Conservation (phyloP, 2,888 invertebrate species). For the Stomorhina lunata region DNA sequence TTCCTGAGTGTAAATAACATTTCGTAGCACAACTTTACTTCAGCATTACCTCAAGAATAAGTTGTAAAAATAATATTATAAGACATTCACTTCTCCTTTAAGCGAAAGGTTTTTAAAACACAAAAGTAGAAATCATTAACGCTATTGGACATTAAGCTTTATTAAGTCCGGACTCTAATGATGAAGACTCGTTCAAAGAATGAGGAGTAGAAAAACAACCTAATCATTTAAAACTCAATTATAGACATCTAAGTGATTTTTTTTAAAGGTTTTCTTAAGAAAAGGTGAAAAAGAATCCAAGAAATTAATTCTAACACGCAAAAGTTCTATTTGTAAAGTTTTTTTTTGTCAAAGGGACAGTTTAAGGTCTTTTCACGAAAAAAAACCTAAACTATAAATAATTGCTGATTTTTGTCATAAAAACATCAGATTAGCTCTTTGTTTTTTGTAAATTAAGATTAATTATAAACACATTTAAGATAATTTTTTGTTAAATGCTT, state of each 20-base stretch:
- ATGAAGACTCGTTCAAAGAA: conserved; percentile 1
- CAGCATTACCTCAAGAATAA: background rate
- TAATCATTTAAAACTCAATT: conserved; percentile 18
- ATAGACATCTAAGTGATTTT: background rate
- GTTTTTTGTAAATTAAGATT: background rate
- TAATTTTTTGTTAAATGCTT: background rate
- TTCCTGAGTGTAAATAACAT: background rate
- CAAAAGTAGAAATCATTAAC: background rate
- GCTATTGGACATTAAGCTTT: conserved; percentile 23
- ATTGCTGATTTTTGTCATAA: background rate
- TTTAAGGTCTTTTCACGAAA: no score
- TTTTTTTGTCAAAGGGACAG: background rate
- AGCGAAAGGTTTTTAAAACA: background rate
- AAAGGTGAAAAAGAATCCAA: background rate
- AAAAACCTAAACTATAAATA: background rate
- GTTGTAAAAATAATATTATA: background rate
- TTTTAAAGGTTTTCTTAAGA: background rate
- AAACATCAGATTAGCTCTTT: no score
- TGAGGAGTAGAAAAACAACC: background rate
- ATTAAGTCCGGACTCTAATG: conserved; percentile 9
- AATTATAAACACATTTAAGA: background rate
- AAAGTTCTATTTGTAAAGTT: background rate
- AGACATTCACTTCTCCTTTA: background rate
- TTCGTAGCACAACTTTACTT: background rate
- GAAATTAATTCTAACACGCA: conserved; percentile 13